Percentiles rank a stretch among this genome's conserved stretches.
Evolutionary conservation across 2,888 invertebrate genomes (phyloP).

Genomic region (Argynnis bischoffii): DNA sequence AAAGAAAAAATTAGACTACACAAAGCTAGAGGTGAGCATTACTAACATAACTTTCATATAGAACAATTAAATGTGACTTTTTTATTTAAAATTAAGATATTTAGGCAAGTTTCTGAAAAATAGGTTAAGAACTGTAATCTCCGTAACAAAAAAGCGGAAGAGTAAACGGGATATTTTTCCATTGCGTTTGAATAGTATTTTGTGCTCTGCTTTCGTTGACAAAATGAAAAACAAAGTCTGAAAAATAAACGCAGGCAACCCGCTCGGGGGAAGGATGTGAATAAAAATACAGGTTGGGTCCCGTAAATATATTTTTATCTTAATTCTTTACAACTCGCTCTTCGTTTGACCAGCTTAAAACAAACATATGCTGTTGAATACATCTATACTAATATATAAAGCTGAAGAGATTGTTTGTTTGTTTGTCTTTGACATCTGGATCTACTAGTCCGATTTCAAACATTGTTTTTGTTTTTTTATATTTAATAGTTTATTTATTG

Average conservation of each 20-base stretch:
- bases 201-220: constrained; percentile 22
- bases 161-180: constrained; percentile 30
- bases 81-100: neutral
- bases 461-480: no score
- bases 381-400: no score
- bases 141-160: constrained; percentile 21
- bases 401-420: no score
- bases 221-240: constrained; percentile 28
- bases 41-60: no score
- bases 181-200: constrained; percentile 30
- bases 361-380: no score
- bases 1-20: no score
- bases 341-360: no score
- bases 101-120: constrained; percentile 4
- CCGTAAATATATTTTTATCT: neutral
- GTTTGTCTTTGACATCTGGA: no score
- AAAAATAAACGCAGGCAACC: constrained; percentile 26
- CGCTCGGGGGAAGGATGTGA: constrained; percentile 24
- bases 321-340: neutral
- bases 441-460: no score
- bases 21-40: no score
- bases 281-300: constrained; percentile 15
- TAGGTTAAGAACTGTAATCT: constrained; percentile 29
- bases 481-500: no score
- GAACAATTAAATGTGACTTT: neutral